Base-by-base conservation (phyloP, 2,797 vertebrate genomes). In the Orestias chungarensis region DNA sequence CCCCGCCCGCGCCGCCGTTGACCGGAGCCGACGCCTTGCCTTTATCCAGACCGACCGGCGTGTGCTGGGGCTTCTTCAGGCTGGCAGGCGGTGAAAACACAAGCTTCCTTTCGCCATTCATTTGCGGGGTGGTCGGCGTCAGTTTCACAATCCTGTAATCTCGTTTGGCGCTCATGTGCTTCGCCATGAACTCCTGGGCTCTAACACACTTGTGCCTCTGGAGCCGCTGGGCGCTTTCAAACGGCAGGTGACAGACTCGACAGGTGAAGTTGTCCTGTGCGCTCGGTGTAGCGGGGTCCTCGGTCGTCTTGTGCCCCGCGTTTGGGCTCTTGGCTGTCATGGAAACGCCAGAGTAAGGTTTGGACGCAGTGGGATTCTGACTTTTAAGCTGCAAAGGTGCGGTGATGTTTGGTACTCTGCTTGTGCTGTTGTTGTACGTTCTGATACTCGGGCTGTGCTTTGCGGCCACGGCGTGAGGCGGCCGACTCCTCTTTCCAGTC, bases 121-220 rank as follows among this genome's bases (percentile, higher is more conserved):
- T 43, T 47, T 78, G 87, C 38, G 62, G 14, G 11, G 70, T 44
- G 78, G 52, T 67, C 10, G 71, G 68, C 5, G 49, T 65, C 23
- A 74, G 47, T 1, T 66, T 84, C n/a, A 62, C 86, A 9, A 78
- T 23, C 31, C 59, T 86, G 68, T 74, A 81, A 1, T 77, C 47
- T 15, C 68, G 85, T 69, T 78, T 90, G 27, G 79, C 55, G 11
- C 55, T 25, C 20, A 66, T n/a, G 1, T 90, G 88, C 52, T 80
- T 77, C 7, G 89, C 84, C 87, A 92, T 87, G 29, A 92, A 93
- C 75, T 92, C 92, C 18, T 82, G 77, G 3, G 91, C 90, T 76
- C 83, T 91, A 66, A 62, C 20, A 64, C 93, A 93, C 73, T 92
- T 92, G 84, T 93, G 93, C 76, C 90, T 90, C 88, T 93, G 92